A percentile compares a stretch with the other conserved stretches of the same genome.
Evolutionary conservation across 2,888 invertebrate species (phyloP).

Genomic region (Pseudanteris insignis): DNA sequence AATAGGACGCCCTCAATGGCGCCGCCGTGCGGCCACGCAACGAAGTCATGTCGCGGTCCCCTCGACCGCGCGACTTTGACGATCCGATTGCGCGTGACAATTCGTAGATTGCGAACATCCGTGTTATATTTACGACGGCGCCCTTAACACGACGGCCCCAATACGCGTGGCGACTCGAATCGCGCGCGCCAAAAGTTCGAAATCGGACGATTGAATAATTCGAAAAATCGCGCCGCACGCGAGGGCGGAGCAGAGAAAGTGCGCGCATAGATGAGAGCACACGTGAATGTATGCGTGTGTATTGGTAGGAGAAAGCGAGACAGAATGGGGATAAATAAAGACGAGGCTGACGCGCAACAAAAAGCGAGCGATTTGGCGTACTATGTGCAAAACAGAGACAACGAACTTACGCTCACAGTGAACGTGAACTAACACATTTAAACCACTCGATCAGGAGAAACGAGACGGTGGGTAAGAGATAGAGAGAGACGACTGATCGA

Average conservation of each 20-base stretch:
- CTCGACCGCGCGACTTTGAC: conserved; percentile 7
- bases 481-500: conserved; percentile 40
- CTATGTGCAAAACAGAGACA: conserved; percentile 12
- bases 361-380: too few species aligned
- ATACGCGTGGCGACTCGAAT: not conserved
- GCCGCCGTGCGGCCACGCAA: conserved; percentile 8
- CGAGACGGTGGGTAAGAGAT: conserved; percentile 17
- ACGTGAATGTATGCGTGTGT: too few species aligned
- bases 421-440: conserved; percentile 30
- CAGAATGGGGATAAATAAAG: too few species aligned
- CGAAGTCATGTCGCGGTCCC: not conserved
- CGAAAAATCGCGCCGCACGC: conserved; percentile 9
- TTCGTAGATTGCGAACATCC: conserved; percentile 38
- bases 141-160: conserved; percentile 7
- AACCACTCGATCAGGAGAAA: conserved; percentile 25
- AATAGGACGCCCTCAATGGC: conserved; percentile 37
- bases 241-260: too few species aligned
- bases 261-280: too few species aligned
- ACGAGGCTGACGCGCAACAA: too few species aligned
- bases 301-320: too few species aligned
- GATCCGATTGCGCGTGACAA: conserved; percentile 34
- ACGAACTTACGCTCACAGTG: conserved; percentile 20
- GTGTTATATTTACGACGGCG: conserved; percentile 35
- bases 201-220: not conserved
- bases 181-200: too few species aligned